These are phyloP conservation scores for Drosophila pandora DNA, from an alignment of 1,140 invertebrate genomes.

Conservation along the genomic window DNA sequence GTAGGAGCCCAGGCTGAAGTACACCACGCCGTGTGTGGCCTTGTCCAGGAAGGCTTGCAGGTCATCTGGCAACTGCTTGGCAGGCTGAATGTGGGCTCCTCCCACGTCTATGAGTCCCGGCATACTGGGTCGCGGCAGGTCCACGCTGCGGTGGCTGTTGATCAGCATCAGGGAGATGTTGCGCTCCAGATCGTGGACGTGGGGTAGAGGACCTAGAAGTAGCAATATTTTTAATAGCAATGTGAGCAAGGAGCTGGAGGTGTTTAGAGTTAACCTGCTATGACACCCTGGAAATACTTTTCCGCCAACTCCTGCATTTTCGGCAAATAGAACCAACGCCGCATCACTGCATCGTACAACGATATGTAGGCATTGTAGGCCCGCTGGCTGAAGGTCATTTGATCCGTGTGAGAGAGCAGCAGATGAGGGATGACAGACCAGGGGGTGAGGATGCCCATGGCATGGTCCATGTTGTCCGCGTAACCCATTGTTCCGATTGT, in stretches of 20 bases:
- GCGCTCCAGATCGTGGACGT: conserved; percentile 84
- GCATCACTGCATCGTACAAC: conserved; percentile 68
- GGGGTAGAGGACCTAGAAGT: conserved; percentile 65
- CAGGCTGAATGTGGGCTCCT: conserved; percentile 84
- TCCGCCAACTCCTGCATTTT: conserved; percentile 81
- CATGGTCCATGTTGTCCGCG: conserved; percentile 85
- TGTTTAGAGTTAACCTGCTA: conserved; percentile 37
- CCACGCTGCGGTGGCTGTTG: conserved; percentile 85
- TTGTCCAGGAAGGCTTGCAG: conserved; percentile 84
- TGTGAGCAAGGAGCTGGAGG: background rate
- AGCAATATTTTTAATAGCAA: background rate
- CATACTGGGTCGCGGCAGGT: conserved; percentile 84
- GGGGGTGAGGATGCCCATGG: conserved; percentile 85
- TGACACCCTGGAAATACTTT: conserved; percentile 63
- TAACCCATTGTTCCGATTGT: conserved; percentile 85
- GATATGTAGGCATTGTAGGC: conserved; percentile 75
- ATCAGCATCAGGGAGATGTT: conserved; percentile 86
- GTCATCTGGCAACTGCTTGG: conserved; percentile 82
- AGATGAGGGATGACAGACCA: conserved; percentile 84
- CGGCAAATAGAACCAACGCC: conserved; percentile 74
- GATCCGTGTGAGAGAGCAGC: conserved; percentile 83
- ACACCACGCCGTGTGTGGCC: conserved; percentile 85
- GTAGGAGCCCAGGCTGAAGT: conserved; percentile 87
- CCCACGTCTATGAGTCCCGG: conserved; percentile 85
- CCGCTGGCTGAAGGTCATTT: conserved; percentile 73